Percentiles rank a stretch among this genome's conserved stretches.
phyloP scores from a whole-genome alignment of 1,140 invertebrate genomes.

The Orchesella cincta region DNA sequence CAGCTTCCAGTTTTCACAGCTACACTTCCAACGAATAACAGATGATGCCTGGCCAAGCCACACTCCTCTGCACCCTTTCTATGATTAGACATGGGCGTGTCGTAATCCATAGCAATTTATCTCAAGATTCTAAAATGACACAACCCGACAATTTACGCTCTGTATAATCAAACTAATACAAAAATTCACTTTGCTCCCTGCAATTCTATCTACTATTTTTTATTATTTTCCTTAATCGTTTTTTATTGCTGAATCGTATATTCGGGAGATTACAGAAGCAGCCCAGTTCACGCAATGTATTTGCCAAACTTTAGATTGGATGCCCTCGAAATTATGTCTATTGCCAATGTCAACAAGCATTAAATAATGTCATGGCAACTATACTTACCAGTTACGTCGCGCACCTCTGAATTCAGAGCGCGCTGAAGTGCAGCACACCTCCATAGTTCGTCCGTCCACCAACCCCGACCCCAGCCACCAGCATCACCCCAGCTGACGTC shows the following conservation, averaged over 20 bases:
- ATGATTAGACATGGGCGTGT: neutral
- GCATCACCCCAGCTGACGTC: constrained; percentile 55
- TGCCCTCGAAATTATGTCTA: too few relatives aligned
- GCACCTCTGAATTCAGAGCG: constrained; percentile 19
- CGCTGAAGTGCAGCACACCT: constrained; percentile 26
- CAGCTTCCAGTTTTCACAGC: neutral
- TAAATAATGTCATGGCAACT: neutral
- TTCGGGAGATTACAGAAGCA: too few relatives aligned
- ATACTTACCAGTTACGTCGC: neutral
- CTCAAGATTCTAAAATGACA: constrained; percentile 7
- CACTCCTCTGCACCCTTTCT: constrained; percentile 5
- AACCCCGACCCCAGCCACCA: constrained; percentile 54
- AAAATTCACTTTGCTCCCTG: neutral
- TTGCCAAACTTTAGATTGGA: too few relatives aligned
- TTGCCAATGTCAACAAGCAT: too few relatives aligned
- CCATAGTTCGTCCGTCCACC: too few relatives aligned
- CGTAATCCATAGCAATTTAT: constrained; percentile 19
- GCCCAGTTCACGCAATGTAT: too few relatives aligned
- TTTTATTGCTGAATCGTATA: too few relatives aligned
- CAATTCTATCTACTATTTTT: too few relatives aligned
- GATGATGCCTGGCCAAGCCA: neutral
- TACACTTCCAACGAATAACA: neutral
- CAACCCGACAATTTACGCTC: neutral
- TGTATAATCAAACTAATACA: neutral
- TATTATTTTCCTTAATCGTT: too few relatives aligned